Evolutionary conservation across 2,888 invertebrate species (phyloP).

Genomic region (Hyles lineata): DNA sequence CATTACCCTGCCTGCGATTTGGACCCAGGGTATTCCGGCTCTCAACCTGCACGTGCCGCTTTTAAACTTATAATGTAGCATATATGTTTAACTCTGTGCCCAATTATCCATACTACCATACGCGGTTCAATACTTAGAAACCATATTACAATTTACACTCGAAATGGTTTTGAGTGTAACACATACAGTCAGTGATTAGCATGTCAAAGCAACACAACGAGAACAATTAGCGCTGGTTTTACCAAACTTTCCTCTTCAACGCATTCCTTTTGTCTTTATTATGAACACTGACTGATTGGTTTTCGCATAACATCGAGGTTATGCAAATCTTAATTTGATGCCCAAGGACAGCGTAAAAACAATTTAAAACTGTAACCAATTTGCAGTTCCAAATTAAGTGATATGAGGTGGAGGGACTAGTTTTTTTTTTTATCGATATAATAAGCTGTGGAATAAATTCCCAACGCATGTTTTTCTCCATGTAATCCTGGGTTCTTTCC

Average conservation of each 20-base stretch:
- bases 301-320: neutral
- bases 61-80: no score
- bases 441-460: no score
- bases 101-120: neutral
- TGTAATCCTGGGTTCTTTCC: no score
- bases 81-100: no score
- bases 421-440: no score
- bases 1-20: no score
- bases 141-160: neutral
- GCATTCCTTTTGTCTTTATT: neutral
- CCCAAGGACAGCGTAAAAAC: neutral
- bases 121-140: neutral
- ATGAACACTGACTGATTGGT: neutral
- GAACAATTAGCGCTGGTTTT: conserved; percentile 56
- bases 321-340: neutral
- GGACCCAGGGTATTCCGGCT: no score
- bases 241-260: conserved; percentile 52
- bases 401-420: no score
- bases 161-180: neutral
- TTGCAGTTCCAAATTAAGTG: no score
- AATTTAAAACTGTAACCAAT: no score
- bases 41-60: no score
- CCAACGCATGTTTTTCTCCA: no score
- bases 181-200: conserved; percentile 44
- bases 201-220: conserved; percentile 47